A percentile compares a stretch with the other conserved stretches of the same genome.
Evolutionary conservation across 2,888 invertebrate species (phyloP).

Genomic region (Ochlodes sylvanus): DNA sequence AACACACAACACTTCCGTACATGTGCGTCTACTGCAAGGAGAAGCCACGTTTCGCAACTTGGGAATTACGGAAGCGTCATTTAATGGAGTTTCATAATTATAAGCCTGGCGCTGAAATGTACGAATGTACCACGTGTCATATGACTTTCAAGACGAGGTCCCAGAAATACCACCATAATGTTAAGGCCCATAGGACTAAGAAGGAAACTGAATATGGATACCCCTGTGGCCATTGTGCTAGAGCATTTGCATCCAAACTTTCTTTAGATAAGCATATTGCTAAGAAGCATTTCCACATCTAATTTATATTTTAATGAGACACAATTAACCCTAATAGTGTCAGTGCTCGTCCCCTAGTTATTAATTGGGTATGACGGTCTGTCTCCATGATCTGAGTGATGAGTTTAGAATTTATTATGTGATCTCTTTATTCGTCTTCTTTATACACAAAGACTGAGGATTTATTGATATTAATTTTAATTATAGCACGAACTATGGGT

Average conservation of each 20-base stretch:
- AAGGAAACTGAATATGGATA: slow-evolving; percentile 76
- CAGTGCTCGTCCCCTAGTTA: not conserved
- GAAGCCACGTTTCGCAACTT: slow-evolving; percentile 75
- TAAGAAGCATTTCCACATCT: slow-evolving; percentile 80
- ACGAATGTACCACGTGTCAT: slow-evolving; percentile 77
- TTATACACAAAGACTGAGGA: slow-evolving; percentile 2
- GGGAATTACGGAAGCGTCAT: slow-evolving; percentile 74
- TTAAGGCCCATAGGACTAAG: slow-evolving; percentile 74
- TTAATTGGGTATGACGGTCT: not conserved
- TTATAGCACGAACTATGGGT: not conserved
- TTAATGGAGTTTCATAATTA: slow-evolving; percentile 78
- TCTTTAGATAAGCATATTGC: slow-evolving; percentile 83
- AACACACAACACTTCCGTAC: slow-evolving; percentile 73
- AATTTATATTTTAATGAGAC: slow-evolving; percentile 39
- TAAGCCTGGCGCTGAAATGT: slow-evolving; percentile 75
- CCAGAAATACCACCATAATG: slow-evolving; percentile 78
- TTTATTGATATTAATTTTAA: not conserved
- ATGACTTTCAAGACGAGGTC: slow-evolving; percentile 78
- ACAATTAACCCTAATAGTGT: not conserved
- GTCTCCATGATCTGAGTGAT: not conserved
- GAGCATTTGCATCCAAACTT: slow-evolving; percentile 79
- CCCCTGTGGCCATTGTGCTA: slow-evolving; percentile 78
- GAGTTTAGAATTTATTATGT: not conserved
- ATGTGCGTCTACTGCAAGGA: slow-evolving; percentile 78
- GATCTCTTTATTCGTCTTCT: slow-evolving; percentile 1